Evolutionary conservation across 2,113 vertebrate species (phyloP).

Genomic region (Martes martes): DNA sequence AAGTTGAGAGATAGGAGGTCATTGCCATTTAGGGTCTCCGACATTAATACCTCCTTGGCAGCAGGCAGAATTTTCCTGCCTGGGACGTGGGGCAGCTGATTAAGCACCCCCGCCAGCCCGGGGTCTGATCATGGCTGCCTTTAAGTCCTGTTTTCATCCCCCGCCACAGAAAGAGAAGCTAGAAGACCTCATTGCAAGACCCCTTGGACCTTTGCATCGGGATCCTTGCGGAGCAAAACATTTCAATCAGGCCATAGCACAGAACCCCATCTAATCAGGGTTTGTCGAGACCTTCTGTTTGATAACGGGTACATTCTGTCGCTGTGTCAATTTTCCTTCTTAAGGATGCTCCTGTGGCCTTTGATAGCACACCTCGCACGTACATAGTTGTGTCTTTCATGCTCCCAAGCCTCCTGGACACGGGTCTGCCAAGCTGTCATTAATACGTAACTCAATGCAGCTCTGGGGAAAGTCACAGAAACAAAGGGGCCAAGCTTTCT

Average conservation of each 20-base stretch:
- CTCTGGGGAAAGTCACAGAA: conserved; percentile 69
- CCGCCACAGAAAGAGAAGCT: conserved; percentile 66
- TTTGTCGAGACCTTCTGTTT: conserved; percentile 81
- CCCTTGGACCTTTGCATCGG: conserved; percentile 74
- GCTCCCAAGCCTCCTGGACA: conserved; percentile 60
- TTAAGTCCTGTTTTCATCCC: conserved; percentile 66
- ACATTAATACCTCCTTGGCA: conserved; percentile 79
- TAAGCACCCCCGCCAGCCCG: conserved; percentile 72
- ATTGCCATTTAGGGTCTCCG: conserved; percentile 72
- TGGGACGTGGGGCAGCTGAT: conserved; percentile 77
- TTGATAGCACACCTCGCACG: conserved; percentile 80
- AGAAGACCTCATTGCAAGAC: conserved; percentile 75
- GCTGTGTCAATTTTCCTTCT: conserved; percentile 81
- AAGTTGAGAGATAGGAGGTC: conserved; percentile 69
- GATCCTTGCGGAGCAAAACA: conserved; percentile 77
- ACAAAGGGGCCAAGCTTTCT: conserved; percentile 69
- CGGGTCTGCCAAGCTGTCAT: conserved; percentile 68
- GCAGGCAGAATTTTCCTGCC: conserved; percentile 71
- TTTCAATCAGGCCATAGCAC: conserved; percentile 78
- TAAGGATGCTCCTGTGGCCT: conserved; percentile 80
- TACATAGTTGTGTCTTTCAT: conserved; percentile 73
- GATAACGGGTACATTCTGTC: conserved; percentile 79
- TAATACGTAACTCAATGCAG: conserved; percentile 76
- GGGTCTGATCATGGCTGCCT: conserved; percentile 71
- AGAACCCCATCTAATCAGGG: conserved; percentile 83